Evolutionary conservation across 2,797 vertebrate species (phyloP).

Genomic region (Anabacerthia variegaticeps): DNA sequence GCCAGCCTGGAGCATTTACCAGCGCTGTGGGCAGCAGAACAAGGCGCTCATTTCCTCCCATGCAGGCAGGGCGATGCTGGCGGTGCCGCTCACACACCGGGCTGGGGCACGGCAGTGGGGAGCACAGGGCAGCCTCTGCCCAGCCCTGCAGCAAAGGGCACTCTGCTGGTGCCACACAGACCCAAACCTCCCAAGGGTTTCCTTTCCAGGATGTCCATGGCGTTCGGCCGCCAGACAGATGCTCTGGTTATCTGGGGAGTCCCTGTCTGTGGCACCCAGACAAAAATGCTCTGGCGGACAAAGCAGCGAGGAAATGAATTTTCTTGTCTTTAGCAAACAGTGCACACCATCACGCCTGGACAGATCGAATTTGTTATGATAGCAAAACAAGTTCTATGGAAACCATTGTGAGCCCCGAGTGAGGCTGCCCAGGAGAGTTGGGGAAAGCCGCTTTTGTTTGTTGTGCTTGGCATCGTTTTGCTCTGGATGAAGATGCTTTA

Average conservation of each 20-base stretch:
- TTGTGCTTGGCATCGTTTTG: constrained; percentile 85
- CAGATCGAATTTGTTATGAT: constrained; percentile 88
- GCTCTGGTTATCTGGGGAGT: constrained; percentile 1
- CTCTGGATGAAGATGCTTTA: constrained; percentile 79
- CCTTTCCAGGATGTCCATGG: not conserved
- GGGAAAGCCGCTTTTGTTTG: constrained; percentile 93
- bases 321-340: constrained; percentile 62
- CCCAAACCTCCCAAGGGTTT: not conserved
- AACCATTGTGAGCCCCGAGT: constrained; percentile 88
- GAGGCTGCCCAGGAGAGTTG: constrained; percentile 83
- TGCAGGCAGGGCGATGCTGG: not conserved
- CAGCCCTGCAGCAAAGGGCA: not conserved
- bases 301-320: constrained; percentile 64
- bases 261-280: constrained; percentile 55
- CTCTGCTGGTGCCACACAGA: rapidly evolving
- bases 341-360: constrained; percentile 64
- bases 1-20: not conserved
- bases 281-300: constrained; percentile 61
- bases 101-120: not conserved
- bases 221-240: not conserved
- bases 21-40: not conserved
- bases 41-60: not conserved
- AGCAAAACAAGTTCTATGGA: constrained; percentile 91
- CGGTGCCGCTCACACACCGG: not conserved
- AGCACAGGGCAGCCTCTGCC: not conserved